Percentiles rank a stretch among this genome's conserved stretches.
Evolutionary conservation across 1,140 invertebrate genomes (phyloP).

Genomic region (Cardiocondyla obscurior): DNA sequence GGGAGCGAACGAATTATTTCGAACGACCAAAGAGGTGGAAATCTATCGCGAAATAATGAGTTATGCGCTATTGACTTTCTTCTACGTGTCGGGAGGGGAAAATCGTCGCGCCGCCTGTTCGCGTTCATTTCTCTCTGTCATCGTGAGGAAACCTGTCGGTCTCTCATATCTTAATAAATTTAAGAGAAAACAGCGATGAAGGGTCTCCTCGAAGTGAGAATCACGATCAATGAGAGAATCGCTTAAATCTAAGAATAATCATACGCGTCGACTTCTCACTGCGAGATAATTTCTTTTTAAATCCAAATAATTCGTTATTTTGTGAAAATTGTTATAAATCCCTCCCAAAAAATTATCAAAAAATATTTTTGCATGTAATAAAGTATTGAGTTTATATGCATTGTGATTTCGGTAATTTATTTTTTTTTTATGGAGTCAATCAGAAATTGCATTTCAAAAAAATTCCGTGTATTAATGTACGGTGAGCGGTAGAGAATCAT

Average conservation of each 20-base stretch:
- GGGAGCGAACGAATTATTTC: conserved; percentile 37
- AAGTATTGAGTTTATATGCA: not conserved
- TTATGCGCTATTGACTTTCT: conserved; percentile 50
- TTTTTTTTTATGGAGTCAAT: not conserved
- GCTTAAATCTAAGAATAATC: not conserved
- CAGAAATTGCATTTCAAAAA: not conserved
- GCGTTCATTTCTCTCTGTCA: conserved; percentile 60
- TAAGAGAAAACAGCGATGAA: conserved; percentile 20
- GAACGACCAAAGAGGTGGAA: conserved; percentile 7
- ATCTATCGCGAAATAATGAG: conserved; percentile 62
- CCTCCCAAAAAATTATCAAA: not conserved
- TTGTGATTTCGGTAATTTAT: too few species aligned
- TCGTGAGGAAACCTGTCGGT: not conserved
- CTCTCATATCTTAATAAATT: conserved; percentile 44
- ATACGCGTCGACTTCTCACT: not conserved
- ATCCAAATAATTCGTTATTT: not conserved
- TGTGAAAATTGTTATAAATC: not conserved
- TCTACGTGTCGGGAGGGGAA: conserved; percentile 7
- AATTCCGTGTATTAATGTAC: conserved; percentile 6
- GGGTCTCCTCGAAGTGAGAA: conserved; percentile 10
- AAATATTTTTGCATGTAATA: not conserved
- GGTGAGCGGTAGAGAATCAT: not conserved
- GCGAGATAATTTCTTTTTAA: not conserved
- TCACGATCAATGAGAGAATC: conserved; percentile 9
- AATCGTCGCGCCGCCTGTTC: conserved; percentile 35